A percentile compares a stretch with the other conserved stretches of the same genome.
Evolutionary conservation across 2,113 vertebrate genomes (phyloP).

Genomic region (Polyodon spathula): DNA sequence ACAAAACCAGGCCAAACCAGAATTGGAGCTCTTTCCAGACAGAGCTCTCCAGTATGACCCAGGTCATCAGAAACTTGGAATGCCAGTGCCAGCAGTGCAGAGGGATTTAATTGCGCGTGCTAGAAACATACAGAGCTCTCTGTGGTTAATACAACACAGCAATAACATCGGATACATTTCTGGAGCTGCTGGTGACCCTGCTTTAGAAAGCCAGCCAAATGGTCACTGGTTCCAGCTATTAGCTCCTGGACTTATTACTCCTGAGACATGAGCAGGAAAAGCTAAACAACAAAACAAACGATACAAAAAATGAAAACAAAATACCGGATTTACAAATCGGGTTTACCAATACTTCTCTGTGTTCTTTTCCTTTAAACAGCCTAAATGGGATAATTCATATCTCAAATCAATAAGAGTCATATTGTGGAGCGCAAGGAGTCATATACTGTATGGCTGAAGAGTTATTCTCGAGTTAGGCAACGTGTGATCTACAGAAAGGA

Average conservation of each 20-base stretch:
- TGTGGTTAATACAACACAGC: background rate
- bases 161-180: background rate
- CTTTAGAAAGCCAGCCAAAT: conserved; percentile 37
- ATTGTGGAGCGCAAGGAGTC: too few species aligned
- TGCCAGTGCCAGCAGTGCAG: conserved; percentile 42
- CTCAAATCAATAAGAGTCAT: too few species aligned
- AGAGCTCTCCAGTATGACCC: conserved; percentile 34
- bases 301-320: conserved; percentile 16
- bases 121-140: background rate
- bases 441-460: too few species aligned
- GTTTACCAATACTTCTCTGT: too few species aligned
- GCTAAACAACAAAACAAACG: conserved; percentile 34
- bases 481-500: too few species aligned
- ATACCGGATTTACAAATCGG: too few species aligned
- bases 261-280: conserved; percentile 31
- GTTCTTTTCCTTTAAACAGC: too few species aligned
- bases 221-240: conserved; percentile 27
- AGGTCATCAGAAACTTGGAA: conserved; percentile 41
- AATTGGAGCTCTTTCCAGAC: conserved; percentile 11
- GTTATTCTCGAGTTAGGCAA: too few species aligned
- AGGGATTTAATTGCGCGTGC: conserved; percentile 15
- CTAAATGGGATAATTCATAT: too few species aligned
- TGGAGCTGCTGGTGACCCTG: conserved; percentile 19
- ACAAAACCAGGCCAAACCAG: conserved; percentile 17
- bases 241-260: conserved; percentile 18